A percentile compares a stretch with the other conserved stretches of the same genome.
Conservation (phyloP, 2,888 invertebrate species). For the Agrochola macilenta region DNA sequence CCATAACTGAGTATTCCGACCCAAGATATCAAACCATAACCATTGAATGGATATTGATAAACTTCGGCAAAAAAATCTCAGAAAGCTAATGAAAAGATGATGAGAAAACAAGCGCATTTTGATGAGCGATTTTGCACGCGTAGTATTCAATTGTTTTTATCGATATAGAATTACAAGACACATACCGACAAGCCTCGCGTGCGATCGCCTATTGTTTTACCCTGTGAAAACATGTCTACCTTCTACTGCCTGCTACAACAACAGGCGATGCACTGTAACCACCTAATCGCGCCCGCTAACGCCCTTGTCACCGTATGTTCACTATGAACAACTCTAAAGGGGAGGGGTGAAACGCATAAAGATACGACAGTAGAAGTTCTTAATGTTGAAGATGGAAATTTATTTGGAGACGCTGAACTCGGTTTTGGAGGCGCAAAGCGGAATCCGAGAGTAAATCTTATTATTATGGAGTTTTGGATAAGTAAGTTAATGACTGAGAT, state of each 20-base stretch:
- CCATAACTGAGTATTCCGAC: neutral
- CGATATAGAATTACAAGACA: neutral
- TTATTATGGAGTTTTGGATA: conserved; percentile 15
- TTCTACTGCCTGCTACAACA: neutral
- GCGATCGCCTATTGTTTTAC: neutral
- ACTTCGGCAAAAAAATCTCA: neutral
- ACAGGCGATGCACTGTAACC: neutral
- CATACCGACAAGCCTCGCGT: neutral
- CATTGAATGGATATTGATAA: neutral
- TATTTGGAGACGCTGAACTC: conserved; percentile 37
- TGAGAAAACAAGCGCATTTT: too few relatives aligned
- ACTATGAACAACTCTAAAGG: neutral
- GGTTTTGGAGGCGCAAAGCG: conserved; percentile 24
- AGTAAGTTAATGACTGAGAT: conserved; percentile 12
- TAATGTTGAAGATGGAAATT: conserved; percentile 45
- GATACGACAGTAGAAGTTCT: conserved; percentile 48
- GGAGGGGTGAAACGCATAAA: conserved; percentile 32
- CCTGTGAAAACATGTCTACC: neutral
- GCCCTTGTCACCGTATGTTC: neutral
- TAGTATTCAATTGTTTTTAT: neutral
- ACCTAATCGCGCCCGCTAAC: neutral
- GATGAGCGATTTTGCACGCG: neutral
- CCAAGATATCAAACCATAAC: neutral
- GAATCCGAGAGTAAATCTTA: conserved; percentile 19
- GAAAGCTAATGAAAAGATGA: neutral